Evolutionary conservation across 2,113 vertebrate species (phyloP).

Genomic region (Planiliza haematocheilus): DNA sequence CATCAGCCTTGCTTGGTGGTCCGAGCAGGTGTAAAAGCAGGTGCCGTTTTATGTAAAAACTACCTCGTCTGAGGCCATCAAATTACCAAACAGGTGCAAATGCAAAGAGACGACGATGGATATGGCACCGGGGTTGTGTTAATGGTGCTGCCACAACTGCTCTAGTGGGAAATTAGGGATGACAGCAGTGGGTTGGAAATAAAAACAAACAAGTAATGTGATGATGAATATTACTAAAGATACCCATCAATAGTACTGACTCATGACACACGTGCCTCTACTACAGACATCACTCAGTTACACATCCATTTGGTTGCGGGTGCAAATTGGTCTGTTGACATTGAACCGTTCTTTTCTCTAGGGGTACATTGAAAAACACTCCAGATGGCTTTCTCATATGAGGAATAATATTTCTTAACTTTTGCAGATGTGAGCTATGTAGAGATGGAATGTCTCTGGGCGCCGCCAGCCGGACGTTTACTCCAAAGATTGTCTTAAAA

Average conservation of each 20-base stretch:
- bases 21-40: background rate
- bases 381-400: background rate
- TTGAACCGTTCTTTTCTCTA: background rate
- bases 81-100: constrained; percentile 37
- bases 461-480: background rate
- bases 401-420: constrained; percentile 1
- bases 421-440: constrained; percentile 24
- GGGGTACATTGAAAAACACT: background rate
- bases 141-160: background rate
- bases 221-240: background rate
- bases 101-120: background rate
- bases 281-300: too few species aligned
- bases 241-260: too few species aligned
- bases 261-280: too few species aligned
- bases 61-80: background rate
- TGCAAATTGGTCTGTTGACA: too few species aligned
- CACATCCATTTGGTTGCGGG: too few species aligned
- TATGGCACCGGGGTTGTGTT: background rate
- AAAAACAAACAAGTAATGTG: background rate
- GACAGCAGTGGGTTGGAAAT: background rate
- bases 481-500: background rate
- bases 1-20: background rate
- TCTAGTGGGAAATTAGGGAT: constrained; percentile 2
- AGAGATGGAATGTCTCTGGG: background rate
- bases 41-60: constrained; percentile 2